Evolutionary conservation across 2,888 invertebrate species (phyloP).

Genomic region (Lasioglossum vierecki): DNA sequence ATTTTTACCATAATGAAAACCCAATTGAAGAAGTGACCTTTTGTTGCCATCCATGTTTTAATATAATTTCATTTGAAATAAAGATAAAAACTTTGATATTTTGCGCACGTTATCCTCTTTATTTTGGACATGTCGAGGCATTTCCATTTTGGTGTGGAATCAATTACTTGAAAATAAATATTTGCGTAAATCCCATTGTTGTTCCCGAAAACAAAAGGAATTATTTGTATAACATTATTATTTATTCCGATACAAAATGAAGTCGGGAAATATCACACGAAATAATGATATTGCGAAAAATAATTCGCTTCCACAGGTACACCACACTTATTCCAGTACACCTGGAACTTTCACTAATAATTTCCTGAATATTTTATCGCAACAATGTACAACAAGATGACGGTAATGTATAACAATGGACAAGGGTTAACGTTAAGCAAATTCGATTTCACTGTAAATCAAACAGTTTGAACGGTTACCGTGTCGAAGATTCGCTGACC

Average conservation of each 20-base stretch:
- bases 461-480: conserved; percentile 2
- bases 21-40: background rate
- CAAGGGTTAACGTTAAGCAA: background rate
- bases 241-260: background rate
- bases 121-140: background rate
- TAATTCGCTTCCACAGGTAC: background rate
- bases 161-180: background rate
- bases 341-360: background rate
- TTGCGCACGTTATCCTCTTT: background rate
- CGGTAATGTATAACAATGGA: background rate
- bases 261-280: background rate
- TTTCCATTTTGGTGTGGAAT: background rate
- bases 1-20: background rate
- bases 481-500: background rate
- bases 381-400: background rate
- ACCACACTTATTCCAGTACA: background rate
- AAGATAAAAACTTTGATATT: background rate
- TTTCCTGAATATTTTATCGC: background rate
- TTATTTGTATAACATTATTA: background rate
- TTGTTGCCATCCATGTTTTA: background rate
- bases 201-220: background rate
- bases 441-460: background rate
- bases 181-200: background rate
- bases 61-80: background rate
- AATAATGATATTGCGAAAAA: background rate